Evolutionary conservation across 2,888 invertebrate species (phyloP).

Genomic region (Eubasilissa splendida): DNA sequence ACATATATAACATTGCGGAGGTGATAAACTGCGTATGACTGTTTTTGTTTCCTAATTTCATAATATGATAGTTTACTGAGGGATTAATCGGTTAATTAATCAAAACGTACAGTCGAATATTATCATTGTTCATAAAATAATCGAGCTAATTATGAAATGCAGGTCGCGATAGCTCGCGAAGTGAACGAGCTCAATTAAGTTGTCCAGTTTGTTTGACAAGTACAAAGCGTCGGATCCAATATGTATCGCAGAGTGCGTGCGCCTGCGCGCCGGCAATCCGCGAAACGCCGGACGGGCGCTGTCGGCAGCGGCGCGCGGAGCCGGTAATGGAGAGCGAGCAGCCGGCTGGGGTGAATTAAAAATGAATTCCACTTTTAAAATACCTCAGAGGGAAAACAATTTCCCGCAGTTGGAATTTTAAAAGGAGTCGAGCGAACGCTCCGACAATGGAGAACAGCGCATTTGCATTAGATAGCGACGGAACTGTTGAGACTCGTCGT

Average conservation of each 20-base stretch:
- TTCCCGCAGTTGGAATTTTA: conserved; percentile 44
- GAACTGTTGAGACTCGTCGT: conserved; percentile 22
- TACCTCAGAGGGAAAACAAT: conserved; percentile 53
- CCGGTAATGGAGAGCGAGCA: conserved; percentile 25
- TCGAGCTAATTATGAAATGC: too few species aligned
- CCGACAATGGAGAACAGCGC: conserved; percentile 35
- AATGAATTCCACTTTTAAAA: conserved; percentile 55
- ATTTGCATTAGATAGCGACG: conserved; percentile 44
- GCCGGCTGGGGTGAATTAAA: conserved; percentile 50
- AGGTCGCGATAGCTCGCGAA: too few species aligned
- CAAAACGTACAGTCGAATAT: too few species aligned
- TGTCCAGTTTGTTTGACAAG: too few species aligned
- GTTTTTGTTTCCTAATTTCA: too few species aligned
- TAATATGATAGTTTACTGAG: too few species aligned
- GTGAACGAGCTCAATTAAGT: too few species aligned
- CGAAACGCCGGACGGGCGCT: neutral
- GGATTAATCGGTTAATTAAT: too few species aligned
- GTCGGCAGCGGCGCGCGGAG: conserved; percentile 9
- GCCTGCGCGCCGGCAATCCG: neutral
- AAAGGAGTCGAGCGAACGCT: conserved; percentile 6
- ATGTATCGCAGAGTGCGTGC: neutral
- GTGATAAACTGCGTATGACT: too few species aligned
- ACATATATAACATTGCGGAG: too few species aligned
- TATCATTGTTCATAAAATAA: too few species aligned
- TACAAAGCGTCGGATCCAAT: too few species aligned